A percentile compares a stretch with the other conserved stretches of the same genome.
Evolutionary conservation across 1,140 invertebrate genomes (phyloP).

Genomic region (Drosophila willistoni): DNA sequence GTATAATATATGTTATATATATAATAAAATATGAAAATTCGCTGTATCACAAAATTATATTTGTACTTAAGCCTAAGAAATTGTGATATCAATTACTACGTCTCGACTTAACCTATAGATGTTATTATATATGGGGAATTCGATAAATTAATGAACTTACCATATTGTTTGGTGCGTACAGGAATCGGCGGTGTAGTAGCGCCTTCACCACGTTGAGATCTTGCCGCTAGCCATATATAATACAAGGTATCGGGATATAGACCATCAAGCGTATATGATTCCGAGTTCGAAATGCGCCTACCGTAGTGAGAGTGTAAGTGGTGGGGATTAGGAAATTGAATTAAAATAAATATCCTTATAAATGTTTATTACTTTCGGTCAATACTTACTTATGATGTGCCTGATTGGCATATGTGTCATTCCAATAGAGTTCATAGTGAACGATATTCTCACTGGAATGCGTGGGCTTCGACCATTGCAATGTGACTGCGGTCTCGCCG

Average conservation of each 20-base stretch:
- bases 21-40: slow-evolving; percentile 33
- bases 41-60: slow-evolving; percentile 29
- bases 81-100: slow-evolving; percentile 55
- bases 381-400: slow-evolving; percentile 87
- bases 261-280: slow-evolving; percentile 92
- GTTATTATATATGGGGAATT: slow-evolving; percentile 12
- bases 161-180: slow-evolving; percentile 97
- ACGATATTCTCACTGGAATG: slow-evolving; percentile 96
- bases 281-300: slow-evolving; percentile 90
- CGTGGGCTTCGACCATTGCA: slow-evolving; percentile 95
- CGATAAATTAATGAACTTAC: slow-evolving; percentile 86
- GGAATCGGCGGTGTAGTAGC: slow-evolving; percentile 97
- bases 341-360: not conserved
- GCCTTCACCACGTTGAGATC: slow-evolving; percentile 95
- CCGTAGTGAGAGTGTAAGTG: not conserved
- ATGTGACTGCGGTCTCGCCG: slow-evolving; percentile 91
- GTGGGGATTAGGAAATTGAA: not conserved
- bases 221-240: slow-evolving; percentile 97
- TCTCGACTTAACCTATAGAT: slow-evolving; percentile 60
- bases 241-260: slow-evolving; percentile 98
- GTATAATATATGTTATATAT: slow-evolving; percentile 46
- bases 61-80: slow-evolving; percentile 64
- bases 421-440: slow-evolving; percentile 98
- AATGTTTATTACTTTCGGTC: slow-evolving; percentile 22
- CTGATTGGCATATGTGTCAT: slow-evolving; percentile 96